Evolutionary conservation across 2,797 vertebrate species (phyloP).

Genomic region (Pipistrellus pipistrellus): DNA sequence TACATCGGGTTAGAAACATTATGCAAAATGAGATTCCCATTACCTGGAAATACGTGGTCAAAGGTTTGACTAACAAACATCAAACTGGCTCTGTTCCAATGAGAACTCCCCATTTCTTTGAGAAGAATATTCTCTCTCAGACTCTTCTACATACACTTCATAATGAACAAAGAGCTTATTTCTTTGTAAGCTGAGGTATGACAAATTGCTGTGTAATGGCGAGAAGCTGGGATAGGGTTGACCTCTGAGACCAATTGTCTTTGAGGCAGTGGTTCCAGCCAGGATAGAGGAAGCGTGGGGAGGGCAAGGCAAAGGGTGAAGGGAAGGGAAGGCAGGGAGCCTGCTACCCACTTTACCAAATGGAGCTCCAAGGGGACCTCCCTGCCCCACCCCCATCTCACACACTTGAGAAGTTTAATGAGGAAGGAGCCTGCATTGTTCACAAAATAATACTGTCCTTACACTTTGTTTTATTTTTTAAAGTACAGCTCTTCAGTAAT

Average conservation of each 20-base stretch:
- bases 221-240: not conserved
- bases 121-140: not conserved
- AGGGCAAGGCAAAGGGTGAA: not conserved
- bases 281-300: not conserved
- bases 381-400: not conserved
- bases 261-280: not conserved
- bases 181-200: not conserved
- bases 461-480: not conserved
- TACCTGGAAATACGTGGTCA: not conserved
- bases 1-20: not conserved
- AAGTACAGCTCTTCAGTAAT: slow-evolving; percentile 2
- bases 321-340: not conserved
- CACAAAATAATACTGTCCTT: not conserved
- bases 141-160: slow-evolving; percentile 19
- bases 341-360: not conserved
- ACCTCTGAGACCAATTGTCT: not conserved
- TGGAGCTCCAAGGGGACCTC: not conserved
- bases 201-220: not conserved
- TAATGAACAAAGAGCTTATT: not conserved
- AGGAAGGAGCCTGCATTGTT: not conserved
- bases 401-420: not conserved
- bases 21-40: not conserved
- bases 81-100: not conserved
- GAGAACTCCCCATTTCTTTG: not conserved
- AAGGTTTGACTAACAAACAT: not conserved